A percentile compares a stretch with the other conserved stretches of the same genome.
phyloP scores from a whole-genome alignment of 1,140 invertebrate genomes.

The Rhyacophila brunnea region DNA sequence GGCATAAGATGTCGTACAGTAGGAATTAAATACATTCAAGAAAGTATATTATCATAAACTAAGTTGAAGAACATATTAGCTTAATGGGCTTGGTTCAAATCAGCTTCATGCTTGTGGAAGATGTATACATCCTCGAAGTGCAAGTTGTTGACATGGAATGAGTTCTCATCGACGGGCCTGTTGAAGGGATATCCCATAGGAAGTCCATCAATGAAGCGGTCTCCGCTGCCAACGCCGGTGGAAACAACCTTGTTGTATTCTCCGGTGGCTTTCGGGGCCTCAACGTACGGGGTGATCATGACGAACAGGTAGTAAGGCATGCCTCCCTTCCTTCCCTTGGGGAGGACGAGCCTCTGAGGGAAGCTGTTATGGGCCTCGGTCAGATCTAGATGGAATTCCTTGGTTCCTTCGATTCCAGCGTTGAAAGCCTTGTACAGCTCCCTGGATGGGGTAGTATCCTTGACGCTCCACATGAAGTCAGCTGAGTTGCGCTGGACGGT shows the following conservation, averaged over 20 bases:
- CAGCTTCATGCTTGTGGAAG: slow-evolving; percentile 51
- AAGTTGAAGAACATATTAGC: background rate
- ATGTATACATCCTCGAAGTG: slow-evolving; percentile 59
- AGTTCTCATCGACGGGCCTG: slow-evolving; percentile 53
- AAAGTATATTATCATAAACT: no score
- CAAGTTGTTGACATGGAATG: slow-evolving; percentile 57
- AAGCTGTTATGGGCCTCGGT: slow-evolving; percentile 52
- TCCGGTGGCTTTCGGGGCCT: slow-evolving; percentile 39
- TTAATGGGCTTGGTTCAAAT: slow-evolving; percentile 25
- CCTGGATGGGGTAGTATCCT: slow-evolving; percentile 45
- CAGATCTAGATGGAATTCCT: slow-evolving; percentile 44
- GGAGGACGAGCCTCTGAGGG: slow-evolving; percentile 61
- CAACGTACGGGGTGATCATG: slow-evolving; percentile 53
- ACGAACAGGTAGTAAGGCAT: slow-evolving; percentile 61
- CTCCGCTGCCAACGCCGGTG: slow-evolving; percentile 47
- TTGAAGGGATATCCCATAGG: slow-evolving; percentile 70
- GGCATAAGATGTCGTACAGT: no score
- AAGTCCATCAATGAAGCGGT: slow-evolving; percentile 54
- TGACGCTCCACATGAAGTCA: slow-evolving; percentile 53
- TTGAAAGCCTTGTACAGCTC: slow-evolving; percentile 45
- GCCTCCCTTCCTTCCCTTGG: slow-evolving; percentile 60
- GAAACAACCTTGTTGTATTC: slow-evolving; percentile 42
- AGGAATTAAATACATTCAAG: no score
- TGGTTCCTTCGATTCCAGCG: slow-evolving; percentile 36
- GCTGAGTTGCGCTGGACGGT: slow-evolving; percentile 55